These are phyloP conservation scores for Dioctria rufipes DNA, from an alignment of 2,888 invertebrate genomes.

Conservation along the genomic window DNA sequence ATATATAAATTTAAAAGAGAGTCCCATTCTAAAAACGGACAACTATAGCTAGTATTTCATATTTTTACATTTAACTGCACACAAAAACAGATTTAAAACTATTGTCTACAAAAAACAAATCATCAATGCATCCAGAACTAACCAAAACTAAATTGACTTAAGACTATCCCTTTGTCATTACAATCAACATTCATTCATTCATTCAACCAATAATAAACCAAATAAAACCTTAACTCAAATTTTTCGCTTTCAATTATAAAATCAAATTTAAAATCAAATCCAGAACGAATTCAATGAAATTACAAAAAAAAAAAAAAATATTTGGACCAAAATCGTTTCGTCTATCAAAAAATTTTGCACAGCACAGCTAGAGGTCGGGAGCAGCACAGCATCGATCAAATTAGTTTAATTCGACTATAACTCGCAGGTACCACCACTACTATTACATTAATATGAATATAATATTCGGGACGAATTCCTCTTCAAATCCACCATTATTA, in stretches of 20 bases:
- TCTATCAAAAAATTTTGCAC: conserved; percentile 16
- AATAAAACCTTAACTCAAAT: not conserved
- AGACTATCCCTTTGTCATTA: too few relatives aligned
- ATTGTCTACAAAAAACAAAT: too few relatives aligned
- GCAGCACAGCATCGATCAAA: not conserved
- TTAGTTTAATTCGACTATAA: not conserved
- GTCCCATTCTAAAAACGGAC: too few relatives aligned
- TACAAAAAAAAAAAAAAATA: not conserved
- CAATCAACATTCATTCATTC: too few relatives aligned
- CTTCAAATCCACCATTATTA: not conserved
- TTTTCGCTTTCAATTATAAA: conserved; percentile 7
- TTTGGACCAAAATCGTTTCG: not conserved
- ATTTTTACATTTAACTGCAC: too few relatives aligned
- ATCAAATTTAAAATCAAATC: not conserved
- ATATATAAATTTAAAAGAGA: too few relatives aligned
- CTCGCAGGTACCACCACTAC: not conserved
- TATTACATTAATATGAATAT: not conserved
- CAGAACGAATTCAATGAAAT: conserved; percentile 2
- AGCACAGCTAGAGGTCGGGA: not conserved
- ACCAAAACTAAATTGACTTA: too few relatives aligned
- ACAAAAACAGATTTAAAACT: too few relatives aligned
- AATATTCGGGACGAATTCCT: not conserved
- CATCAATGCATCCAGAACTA: too few relatives aligned
- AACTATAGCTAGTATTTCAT: too few relatives aligned
- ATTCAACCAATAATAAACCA: not conserved